A percentile compares a stretch with the other conserved stretches of the same genome.
Evolutionary conservation across 2,888 invertebrate genomes (phyloP).

Genomic region (Apantesis nais): DNA sequence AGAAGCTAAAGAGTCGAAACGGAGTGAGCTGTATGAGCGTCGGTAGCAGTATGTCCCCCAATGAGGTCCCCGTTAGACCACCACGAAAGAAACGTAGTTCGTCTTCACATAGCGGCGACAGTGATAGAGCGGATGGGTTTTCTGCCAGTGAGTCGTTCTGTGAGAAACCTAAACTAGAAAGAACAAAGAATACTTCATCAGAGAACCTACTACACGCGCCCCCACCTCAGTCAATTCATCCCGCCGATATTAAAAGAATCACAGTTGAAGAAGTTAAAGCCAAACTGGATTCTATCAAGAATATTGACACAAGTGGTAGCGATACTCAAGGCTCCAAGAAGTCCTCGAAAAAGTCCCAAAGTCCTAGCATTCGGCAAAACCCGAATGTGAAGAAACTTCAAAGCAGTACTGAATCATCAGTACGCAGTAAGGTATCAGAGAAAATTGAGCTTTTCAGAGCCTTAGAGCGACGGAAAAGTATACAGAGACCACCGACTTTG

Average conservation of each 20-base stretch:
- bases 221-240: conserved; percentile 63
- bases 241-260: conserved; percentile 74
- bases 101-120: conserved; percentile 87
- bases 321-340: conserved; percentile 85
- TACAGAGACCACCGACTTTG: conserved; percentile 79
- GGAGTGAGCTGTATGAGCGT: conserved; percentile 92
- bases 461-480: conserved; percentile 76
- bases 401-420: conserved; percentile 76
- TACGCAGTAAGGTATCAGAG: conserved; percentile 81
- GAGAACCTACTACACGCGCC: conserved; percentile 84
- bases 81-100: conserved; percentile 91
- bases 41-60: conserved; percentile 86
- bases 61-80: conserved; percentile 88
- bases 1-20: conserved; percentile 88
- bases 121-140: conserved; percentile 84
- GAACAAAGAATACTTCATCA: conserved; percentile 84
- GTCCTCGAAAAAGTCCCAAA: conserved; percentile 62
- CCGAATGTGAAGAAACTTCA: conserved; percentile 56
- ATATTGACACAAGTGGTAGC: conserved; percentile 75
- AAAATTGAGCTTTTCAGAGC: conserved; percentile 82
- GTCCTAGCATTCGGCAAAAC: conserved; percentile 49
- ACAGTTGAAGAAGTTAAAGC: conserved; percentile 86
- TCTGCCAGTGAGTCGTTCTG: conserved; percentile 78
- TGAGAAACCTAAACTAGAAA: conserved; percentile 81
- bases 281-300: conserved; percentile 81